A percentile compares a stretch with the other conserved stretches of the same genome.
These are phyloP conservation scores for Xenopus borealis DNA, from an alignment of 2,113 vertebrate genomes.

Conservation along the genomic window DNA sequence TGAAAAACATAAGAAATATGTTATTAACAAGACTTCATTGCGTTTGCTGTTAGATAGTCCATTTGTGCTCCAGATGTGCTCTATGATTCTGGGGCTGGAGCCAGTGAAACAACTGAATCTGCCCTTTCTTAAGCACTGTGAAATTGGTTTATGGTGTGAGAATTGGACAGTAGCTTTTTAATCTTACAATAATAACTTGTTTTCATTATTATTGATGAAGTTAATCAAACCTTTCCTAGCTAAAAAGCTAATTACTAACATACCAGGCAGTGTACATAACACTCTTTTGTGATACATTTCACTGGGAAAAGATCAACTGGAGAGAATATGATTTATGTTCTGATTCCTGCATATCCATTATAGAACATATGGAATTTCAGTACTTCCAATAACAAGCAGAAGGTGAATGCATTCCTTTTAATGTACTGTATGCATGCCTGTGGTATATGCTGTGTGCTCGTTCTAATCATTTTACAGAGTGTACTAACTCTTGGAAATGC, in stretches of 20 bases:
- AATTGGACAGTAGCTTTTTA: constrained; percentile 14
- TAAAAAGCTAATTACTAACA: constrained; percentile 4
- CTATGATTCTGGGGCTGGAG: constrained; percentile 7
- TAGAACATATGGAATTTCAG: too few relatives aligned
- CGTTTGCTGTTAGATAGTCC: neutral
- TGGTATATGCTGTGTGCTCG: too few relatives aligned
- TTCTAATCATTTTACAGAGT: too few relatives aligned
- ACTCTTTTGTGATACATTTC: too few relatives aligned
- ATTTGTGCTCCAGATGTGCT: constrained; percentile 34
- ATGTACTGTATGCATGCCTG: too few relatives aligned
- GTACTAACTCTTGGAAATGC: too few relatives aligned
- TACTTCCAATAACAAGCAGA: too few relatives aligned
- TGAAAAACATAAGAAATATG: neutral
- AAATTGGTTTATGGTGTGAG: constrained; percentile 18
- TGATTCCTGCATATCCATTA: too few relatives aligned
- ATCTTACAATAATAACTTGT: constrained; percentile 19
- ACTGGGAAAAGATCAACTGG: neutral
- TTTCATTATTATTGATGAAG: constrained; percentile 15
- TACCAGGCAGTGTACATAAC: neutral
- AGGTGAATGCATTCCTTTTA: too few relatives aligned
- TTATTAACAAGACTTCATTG: constrained; percentile 10
- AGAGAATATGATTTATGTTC: neutral
- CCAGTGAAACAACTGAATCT: neutral
- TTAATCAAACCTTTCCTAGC: constrained; percentile 20
- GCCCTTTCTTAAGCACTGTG: neutral